Conservation (phyloP, 2,113 vertebrate genomes). For the Litocranius walleri region DNA sequence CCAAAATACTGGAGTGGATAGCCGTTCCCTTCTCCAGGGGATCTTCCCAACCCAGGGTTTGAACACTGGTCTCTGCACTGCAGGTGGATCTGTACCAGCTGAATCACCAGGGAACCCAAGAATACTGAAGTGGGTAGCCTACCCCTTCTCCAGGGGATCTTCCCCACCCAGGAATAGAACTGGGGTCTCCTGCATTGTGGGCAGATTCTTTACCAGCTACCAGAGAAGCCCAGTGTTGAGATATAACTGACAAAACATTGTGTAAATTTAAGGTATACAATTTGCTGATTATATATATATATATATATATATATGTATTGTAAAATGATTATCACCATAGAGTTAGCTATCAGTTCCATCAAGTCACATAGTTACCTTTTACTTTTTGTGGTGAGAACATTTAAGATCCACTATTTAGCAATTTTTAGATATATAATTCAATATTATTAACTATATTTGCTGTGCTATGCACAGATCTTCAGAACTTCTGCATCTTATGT, state of each 20-base stretch:
- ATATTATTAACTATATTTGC: background rate
- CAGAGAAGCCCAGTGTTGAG: background rate
- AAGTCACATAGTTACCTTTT: background rate
- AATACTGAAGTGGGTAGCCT: background rate
- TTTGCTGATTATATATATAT: background rate
- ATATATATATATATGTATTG: background rate
- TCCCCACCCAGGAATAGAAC: background rate
- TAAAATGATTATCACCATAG: background rate
- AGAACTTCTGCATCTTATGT: background rate
- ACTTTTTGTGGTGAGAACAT: background rate
- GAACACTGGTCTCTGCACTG: background rate
- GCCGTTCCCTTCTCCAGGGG: background rate
- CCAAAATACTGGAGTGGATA: background rate
- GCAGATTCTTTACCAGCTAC: background rate
- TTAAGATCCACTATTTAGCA: background rate
- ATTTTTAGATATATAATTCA: background rate
- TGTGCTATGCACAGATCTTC: background rate
- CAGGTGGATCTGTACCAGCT: background rate
- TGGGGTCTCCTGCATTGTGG: background rate
- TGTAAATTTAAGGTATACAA: background rate
- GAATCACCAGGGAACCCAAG: background rate
- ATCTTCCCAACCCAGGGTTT: background rate
- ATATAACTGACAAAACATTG: background rate
- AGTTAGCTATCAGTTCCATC: background rate
- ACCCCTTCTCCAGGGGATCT: background rate